These are phyloP conservation scores for Anthopleura sola DNA, from an alignment of 64 coral and sea anemone genomes.

Conservation along the genomic window DNA sequence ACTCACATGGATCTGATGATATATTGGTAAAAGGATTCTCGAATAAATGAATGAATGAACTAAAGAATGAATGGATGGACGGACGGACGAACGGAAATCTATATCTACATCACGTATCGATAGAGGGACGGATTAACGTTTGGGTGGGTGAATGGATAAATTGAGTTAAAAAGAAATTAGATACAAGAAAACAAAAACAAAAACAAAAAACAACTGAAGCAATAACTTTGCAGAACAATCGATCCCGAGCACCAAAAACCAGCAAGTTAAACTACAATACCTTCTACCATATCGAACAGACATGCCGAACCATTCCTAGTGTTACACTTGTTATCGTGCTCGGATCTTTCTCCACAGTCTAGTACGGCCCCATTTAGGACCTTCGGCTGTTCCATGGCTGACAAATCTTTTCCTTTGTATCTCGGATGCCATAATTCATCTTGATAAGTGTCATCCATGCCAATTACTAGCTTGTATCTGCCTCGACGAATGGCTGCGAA, in stretches of 20 bases:
- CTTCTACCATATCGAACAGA: constrained; percentile 48
- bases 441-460: constrained; percentile 28
- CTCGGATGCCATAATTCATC: constrained; percentile 26
- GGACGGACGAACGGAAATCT: no score
- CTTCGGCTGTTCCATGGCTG: neutral
- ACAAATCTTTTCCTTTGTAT: constrained; percentile 14
- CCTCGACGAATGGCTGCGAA: constrained; percentile 26
- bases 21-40: neutral
- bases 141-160: no score
- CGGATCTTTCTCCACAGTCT: constrained; percentile 14
- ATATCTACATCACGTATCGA: no score
- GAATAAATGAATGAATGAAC: neutral
- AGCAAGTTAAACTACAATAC: neutral
- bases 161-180: neutral
- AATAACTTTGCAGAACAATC: neutral
- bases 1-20: constrained; percentile 80
- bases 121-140: no score
- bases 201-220: no score
- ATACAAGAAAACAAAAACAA: no score
- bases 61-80: neutral
- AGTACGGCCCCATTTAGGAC: constrained; percentile 29
- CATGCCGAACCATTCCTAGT: neutral
- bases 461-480: constrained; percentile 32
- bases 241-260: neutral
- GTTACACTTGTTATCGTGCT: neutral